Evolutionary conservation across 2,888 invertebrate genomes (phyloP).

Genomic region (Eilema sororculum): DNA sequence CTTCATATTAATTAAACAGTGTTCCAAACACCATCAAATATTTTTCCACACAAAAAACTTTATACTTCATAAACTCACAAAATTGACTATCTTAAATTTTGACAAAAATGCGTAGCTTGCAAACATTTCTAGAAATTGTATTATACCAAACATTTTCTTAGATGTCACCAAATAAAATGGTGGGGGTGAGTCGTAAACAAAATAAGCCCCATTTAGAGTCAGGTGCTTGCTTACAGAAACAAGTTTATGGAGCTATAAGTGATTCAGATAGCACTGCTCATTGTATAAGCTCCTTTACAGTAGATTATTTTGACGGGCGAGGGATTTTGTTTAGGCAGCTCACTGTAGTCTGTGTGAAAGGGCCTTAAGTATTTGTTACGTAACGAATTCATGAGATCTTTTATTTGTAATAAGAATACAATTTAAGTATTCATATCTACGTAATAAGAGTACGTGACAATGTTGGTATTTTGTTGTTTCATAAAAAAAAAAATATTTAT

Average conservation of each 20-base stretch:
- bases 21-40: background rate
- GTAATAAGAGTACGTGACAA: background rate
- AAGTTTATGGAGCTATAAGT: conserved; percentile 41
- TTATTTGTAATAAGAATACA: background rate
- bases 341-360: conserved; percentile 3
- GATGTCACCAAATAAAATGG: conserved; percentile 37
- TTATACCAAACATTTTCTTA: conserved; percentile 27
- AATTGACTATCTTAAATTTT: background rate
- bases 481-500: background rate
- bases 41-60: background rate
- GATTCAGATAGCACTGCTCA: conserved; percentile 40
- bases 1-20: background rate
- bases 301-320: conserved; percentile 17
- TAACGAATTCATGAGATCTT: conserved; percentile 2
- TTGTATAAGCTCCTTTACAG: conserved; percentile 23
- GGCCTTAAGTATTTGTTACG: conserved; percentile 5
- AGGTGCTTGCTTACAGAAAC: conserved; percentile 32
- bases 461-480: background rate
- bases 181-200: conserved; percentile 34
- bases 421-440: conserved; percentile 2
- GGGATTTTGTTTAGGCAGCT: conserved; percentile 17
- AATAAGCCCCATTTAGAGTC: conserved; percentile 47
- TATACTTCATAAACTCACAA: background rate
- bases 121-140: conserved; percentile 14
- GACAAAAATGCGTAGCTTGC: conserved; percentile 6